These are phyloP conservation scores for Eurois occulta DNA, from an alignment of 2,888 invertebrate species.

Conservation along the genomic window DNA sequence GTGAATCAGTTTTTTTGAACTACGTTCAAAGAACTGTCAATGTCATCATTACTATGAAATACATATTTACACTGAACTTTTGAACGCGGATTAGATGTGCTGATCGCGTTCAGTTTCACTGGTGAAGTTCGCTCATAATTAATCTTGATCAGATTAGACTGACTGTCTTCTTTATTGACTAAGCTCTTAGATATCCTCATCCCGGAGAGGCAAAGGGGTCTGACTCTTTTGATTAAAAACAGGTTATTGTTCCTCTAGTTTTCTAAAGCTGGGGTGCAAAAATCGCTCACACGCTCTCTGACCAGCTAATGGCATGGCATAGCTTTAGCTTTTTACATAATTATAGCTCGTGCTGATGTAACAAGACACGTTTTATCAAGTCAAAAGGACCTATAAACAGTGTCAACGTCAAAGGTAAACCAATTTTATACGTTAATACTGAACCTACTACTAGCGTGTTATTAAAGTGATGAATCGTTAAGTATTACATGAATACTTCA, in stretches of 20 bases:
- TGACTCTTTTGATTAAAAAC: no score
- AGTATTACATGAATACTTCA: no score
- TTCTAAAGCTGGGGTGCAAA: not conserved
- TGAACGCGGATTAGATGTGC: not conserved
- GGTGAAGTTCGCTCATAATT: not conserved
- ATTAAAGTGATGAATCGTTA: not conserved
- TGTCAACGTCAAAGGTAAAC: not conserved
- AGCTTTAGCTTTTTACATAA: not conserved
- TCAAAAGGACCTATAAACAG: not conserved
- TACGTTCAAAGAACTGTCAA: not conserved
- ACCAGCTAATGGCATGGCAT: not conserved
- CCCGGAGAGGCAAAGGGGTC: no score
- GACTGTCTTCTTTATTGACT: not conserved
- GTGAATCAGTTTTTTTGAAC: not conserved
- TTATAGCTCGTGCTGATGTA: not conserved
- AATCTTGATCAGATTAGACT: not conserved
- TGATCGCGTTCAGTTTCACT: not conserved
- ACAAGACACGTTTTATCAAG: not conserved
- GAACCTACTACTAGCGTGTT: not conserved
- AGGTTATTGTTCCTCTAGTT: no score
- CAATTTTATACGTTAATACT: not conserved
- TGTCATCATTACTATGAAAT: not conserved
- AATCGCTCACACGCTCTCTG: not conserved
- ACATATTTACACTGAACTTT: not conserved
- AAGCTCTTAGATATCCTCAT: not conserved